Evolutionary conservation across 2,797 vertebrate genomes (phyloP), one percentile per base, ranked within the genome.

Genomic region (Holocentrus rufus): DNA sequence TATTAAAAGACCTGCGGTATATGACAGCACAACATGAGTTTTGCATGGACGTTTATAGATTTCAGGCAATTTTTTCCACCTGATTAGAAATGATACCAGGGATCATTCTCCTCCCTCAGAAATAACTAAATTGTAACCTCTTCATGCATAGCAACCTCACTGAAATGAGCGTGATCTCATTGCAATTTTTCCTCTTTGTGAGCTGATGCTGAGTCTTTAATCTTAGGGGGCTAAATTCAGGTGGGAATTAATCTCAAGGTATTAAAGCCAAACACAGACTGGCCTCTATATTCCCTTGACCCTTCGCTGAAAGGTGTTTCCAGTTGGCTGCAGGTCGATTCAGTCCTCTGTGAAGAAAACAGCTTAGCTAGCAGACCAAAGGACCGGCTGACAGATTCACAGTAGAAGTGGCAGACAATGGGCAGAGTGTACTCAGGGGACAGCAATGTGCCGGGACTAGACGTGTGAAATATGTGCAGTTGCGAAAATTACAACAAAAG

Each of bases 261-360:
- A 30, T 79, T 61, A 76, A 72, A 82, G 30, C 31, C 52, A 25
- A 56, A 54, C 49, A 53, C 65, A 64, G 62, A 71, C 8, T 67
- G 58, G 13, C 2, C 84, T 69, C 50, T 52, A 56, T 74, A 34
- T 74, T 83, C 60, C 20, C 76, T 27, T 25, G 68, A 34, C 61
- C 72, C 75, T 72, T 46, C 39, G 52, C 59, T 74, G 69, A 80
- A 88, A 87, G 71, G 55, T 83, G 73, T 74, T 82, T 85, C 54
- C 73, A 74, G 65, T 79, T 73, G 82, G 74, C 82, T 87, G 82
- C 68, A 85, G 54, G 79, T 58, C 55, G 59, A 58, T 20, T 74
- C 50, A 69, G 73, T 82, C 54, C 78, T 44, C 82, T 71, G 55
- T 18, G 55, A 78, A 76, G 25, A 71, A 82, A 86, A 83, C 55